Conservation (phyloP, 2,888 invertebrate genomes). For the Ectobius pallidus region DNA sequence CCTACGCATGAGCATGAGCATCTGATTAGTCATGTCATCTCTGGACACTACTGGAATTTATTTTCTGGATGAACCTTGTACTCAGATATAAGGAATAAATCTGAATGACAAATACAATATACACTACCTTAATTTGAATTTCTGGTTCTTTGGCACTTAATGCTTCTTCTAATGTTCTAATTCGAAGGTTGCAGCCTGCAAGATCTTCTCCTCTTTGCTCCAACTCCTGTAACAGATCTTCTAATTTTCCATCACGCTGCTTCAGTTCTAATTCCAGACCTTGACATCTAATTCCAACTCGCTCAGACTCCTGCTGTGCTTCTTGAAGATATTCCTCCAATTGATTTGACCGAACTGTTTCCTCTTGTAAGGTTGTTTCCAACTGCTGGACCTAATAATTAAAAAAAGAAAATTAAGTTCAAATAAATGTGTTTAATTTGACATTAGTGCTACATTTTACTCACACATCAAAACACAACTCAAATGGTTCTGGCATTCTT, state of each 20-base stretch:
- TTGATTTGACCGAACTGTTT: slow-evolving; percentile 27
- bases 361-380: slow-evolving; percentile 27
- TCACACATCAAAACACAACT: too few relatives aligned
- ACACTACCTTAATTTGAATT: slow-evolving; percentile 46
- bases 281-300: neutral
- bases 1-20: too few relatives aligned
- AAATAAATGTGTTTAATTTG: too few relatives aligned
- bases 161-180: slow-evolving; percentile 51
- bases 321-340: slow-evolving; percentile 32
- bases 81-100: too few relatives aligned
- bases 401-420: too few relatives aligned
- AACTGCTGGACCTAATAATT: slow-evolving; percentile 32
- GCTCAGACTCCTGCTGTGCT: slow-evolving; percentile 11
- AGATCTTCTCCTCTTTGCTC: slow-evolving; percentile 47
- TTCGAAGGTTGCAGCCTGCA: slow-evolving; percentile 50
- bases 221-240: slow-evolving; percentile 47
- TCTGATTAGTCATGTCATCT: too few relatives aligned
- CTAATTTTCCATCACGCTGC: slow-evolving; percentile 45
- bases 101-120: too few relatives aligned
- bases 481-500: too few relatives aligned
- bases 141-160: slow-evolving; percentile 48
- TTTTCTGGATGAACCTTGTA: too few relatives aligned
- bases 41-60: too few relatives aligned
- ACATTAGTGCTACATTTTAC: too few relatives aligned
- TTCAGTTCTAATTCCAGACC: slow-evolving; percentile 22